Evolutionary conservation across 2,113 vertebrate species (phyloP).

Genomic region (Chaetodon auriga): DNA sequence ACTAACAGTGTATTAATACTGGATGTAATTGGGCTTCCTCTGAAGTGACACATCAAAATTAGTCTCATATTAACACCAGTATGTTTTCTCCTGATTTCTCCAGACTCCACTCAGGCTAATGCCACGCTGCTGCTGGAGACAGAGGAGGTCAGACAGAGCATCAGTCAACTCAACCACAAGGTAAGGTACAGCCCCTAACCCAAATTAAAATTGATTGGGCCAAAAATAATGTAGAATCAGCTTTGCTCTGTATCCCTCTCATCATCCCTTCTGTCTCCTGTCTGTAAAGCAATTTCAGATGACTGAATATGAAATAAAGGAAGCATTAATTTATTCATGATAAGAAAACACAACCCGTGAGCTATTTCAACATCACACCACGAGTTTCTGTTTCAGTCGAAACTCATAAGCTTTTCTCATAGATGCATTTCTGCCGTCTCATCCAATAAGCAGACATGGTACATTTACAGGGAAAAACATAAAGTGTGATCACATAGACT

Average conservation of each 20-base stretch:
- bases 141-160: conserved; percentile 89
- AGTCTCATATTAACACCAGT: not conserved
- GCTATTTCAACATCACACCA: not conserved
- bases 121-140: conserved; percentile 81
- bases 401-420: not conserved
- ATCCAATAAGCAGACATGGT: not conserved
- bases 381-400: not conserved
- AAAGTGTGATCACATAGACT: conserved; percentile 1
- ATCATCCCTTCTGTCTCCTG: not conserved
- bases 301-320: conserved; percentile 1
- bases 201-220: conserved; percentile 7
- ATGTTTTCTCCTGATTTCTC: conserved; percentile 9
- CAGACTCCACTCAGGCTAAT: conserved; percentile 70
- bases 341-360: conserved; percentile 3
- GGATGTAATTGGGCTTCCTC: not conserved
- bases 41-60: not conserved
- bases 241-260: not conserved
- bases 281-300: conserved; percentile 1
- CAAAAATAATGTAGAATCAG: not conserved
- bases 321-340: not conserved
- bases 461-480: not conserved
- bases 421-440: not conserved
- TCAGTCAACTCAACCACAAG: conserved; percentile 91
- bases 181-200: conserved; percentile 60
- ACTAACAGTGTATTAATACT: not conserved